Conservation (phyloP, 2,113 vertebrate species). For the Siphamia tubifer region DNA sequence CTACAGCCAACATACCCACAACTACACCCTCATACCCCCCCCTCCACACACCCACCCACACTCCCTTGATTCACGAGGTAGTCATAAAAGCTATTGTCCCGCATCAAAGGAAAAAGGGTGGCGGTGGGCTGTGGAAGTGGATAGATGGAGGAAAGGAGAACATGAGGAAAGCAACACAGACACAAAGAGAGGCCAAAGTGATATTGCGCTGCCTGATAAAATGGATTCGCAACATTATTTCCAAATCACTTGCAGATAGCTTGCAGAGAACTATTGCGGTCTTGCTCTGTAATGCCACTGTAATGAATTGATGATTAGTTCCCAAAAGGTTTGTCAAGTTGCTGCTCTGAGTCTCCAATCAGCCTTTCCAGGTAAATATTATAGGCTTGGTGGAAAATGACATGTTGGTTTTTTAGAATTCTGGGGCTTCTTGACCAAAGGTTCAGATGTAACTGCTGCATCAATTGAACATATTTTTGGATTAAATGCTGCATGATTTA, state of each 20-base stretch:
- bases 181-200: background rate
- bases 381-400: background rate
- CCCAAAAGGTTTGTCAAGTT: background rate
- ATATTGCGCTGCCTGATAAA: background rate
- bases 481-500: no score
- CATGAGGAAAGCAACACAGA: background rate
- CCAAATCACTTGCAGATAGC: background rate
- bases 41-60: background rate
- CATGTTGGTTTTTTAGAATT: no score
- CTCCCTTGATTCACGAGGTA: constrained; percentile 40
- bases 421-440: no score
- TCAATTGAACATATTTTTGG: background rate
- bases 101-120: background rate
- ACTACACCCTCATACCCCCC: background rate
- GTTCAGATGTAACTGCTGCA: background rate
- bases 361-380: no score
- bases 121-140: background rate
- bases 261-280: background rate
- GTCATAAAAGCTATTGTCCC: constrained; percentile 50
- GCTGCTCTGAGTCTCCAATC: background rate
- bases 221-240: background rate
- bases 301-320: background rate
- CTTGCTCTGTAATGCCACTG: background rate
- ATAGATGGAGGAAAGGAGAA: background rate
- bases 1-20: background rate